A percentile compares a stretch with the other conserved stretches of the same genome.
phyloP scores from a whole-genome alignment of 2,113 vertebrate genomes.

The Numenius arquata region DNA sequence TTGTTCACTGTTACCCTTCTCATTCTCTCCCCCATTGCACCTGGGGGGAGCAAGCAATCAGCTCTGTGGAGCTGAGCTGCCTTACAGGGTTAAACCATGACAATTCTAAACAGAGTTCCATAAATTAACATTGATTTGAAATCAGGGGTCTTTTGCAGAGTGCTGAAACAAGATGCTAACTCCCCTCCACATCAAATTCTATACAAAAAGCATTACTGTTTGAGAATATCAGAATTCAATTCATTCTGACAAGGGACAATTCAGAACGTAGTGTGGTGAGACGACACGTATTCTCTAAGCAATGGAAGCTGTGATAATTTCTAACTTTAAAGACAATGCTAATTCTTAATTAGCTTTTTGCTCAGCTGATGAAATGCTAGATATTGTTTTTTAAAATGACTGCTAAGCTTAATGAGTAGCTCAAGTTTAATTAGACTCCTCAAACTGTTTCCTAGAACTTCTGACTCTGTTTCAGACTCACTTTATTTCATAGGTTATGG shows the following conservation, averaged over 20 bases:
- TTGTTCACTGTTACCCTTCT: neutral
- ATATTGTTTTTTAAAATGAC: neutral
- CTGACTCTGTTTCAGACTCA: neutral
- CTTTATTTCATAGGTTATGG: neutral
- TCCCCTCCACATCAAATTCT: neutral
- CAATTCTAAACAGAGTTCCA: neutral
- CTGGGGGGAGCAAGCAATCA: fast-evolving
- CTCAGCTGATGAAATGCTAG: neutral
- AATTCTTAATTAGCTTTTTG: slow-evolving; percentile 11
- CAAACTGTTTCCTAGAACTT: neutral
- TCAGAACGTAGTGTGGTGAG: fast-evolving
- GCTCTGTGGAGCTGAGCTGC: neutral
- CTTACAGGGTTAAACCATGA: fast-evolving
- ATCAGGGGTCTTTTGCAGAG: neutral
- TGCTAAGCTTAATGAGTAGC: neutral
- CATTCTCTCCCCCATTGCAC: neutral
- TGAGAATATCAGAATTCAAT: neutral
- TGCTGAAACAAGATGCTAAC: neutral
- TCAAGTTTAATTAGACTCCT: neutral
- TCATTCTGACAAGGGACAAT: neutral
- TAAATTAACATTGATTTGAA: neutral
- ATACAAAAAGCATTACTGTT: neutral
- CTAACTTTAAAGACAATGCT: neutral
- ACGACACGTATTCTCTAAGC: neutral
- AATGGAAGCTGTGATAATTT: neutral